Percentiles rank a stretch among this genome's conserved stretches.
phyloP scores from a whole-genome alignment of 2,797 vertebrate species.

The Takifugu ocellatus region DNA sequence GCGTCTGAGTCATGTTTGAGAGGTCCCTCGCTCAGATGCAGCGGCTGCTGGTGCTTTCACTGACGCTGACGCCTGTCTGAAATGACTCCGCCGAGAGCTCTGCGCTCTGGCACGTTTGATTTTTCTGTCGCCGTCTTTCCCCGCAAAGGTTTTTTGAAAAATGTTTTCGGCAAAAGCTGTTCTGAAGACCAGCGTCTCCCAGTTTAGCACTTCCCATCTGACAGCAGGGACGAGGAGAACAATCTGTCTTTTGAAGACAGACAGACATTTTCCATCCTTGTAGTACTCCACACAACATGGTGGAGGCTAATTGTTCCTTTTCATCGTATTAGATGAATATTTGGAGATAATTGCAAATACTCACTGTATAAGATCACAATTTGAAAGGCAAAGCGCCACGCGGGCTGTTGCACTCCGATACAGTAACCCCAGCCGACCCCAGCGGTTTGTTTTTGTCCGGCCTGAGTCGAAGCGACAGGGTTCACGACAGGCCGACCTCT shows the following conservation, averaged over 20 bases:
- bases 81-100: constrained; percentile 36
- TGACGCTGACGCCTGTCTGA: constrained; percentile 26
- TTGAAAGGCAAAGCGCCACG: no score
- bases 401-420: no score
- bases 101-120: constrained; percentile 32
- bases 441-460: constrained; percentile 18
- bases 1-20: background rate
- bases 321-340: no score
- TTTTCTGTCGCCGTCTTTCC: constrained; percentile 39
- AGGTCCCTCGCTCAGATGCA: no score
- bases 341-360: no score
- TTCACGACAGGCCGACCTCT: constrained; percentile 44
- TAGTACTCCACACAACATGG: no score
- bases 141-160: constrained; percentile 33
- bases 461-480: constrained; percentile 42
- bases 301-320: no score
- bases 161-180: constrained; percentile 45
- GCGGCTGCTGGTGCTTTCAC: background rate
- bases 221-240: constrained; percentile 22
- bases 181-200: constrained; percentile 40
- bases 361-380: no score
- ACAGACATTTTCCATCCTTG: constrained; percentile 38
- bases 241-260: constrained; percentile 40
- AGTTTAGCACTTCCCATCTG: constrained; percentile 46
- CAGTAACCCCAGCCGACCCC: no score